A percentile compares a stretch with the other conserved stretches of the same genome.
Evolutionary conservation across 2,888 invertebrate species (phyloP).

Genomic region (Drosophila borealis): DNA sequence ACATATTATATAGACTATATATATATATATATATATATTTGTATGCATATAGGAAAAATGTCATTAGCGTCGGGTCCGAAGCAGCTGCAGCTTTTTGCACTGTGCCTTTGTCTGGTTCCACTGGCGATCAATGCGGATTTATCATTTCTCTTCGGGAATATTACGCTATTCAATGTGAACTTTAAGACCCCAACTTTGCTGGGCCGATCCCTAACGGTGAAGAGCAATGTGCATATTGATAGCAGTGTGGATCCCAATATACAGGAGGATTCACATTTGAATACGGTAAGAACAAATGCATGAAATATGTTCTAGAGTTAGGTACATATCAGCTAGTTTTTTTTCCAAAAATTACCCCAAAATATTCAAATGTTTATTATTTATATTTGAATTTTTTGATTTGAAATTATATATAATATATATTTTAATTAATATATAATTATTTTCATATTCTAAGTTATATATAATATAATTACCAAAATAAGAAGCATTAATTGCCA

Average conservation of each 20-base stretch:
- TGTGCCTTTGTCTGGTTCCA: conserved; percentile 39
- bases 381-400: too few relatives aligned
- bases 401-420: too few relatives aligned
- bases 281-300: conserved; percentile 67
- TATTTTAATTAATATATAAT: too few relatives aligned
- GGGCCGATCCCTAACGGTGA: conserved; percentile 38
- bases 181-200: conserved; percentile 56
- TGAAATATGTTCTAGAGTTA: background rate
- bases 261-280: conserved; percentile 76
- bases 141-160: conserved; percentile 66
- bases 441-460: too few relatives aligned
- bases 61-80: conserved; percentile 4
- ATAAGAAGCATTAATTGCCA: background rate
- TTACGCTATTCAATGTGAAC: conserved; percentile 75
- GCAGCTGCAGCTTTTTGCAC: conserved; percentile 33
- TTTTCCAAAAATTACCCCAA: too few relatives aligned
- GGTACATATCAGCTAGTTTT: too few relatives aligned
- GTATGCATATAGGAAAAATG: conserved; percentile 28
- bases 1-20: conserved; percentile 1
- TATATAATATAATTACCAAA: too few relatives aligned
- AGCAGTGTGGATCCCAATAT: conserved; percentile 76
- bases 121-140: conserved; percentile 38
- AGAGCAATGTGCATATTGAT: conserved; percentile 38
- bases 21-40: background rate
- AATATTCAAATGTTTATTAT: too few relatives aligned